Conservation (phyloP, 2,888 invertebrate genomes). For the Trichopria drosophilae region DNA sequence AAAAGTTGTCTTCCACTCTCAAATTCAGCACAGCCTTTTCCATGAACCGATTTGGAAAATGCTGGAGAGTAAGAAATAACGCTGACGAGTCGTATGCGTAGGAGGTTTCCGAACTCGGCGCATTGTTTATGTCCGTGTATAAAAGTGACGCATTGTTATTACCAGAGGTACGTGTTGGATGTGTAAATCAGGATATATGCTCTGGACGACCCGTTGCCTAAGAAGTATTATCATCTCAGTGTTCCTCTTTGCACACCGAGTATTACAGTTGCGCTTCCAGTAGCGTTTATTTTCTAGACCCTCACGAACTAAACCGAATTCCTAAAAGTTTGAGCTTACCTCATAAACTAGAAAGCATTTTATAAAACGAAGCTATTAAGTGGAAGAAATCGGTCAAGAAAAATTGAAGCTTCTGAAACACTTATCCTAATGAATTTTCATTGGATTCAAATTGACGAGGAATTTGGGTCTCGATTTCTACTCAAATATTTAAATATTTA, state of each 20-base stretch:
- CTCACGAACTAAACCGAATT: conserved; percentile 39
- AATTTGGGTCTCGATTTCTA: too few relatives aligned
- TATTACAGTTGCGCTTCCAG: too few relatives aligned
- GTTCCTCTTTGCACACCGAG: conserved; percentile 37
- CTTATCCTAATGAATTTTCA: too few relatives aligned
- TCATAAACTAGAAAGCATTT: conserved; percentile 44
- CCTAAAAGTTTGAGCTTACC: conserved; percentile 39
- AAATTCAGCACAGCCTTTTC: too few relatives aligned
- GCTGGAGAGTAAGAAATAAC: conserved; percentile 23
- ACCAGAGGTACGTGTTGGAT: conserved; percentile 47
- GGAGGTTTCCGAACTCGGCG: conserved; percentile 32
- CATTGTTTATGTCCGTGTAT: conserved; percentile 50
- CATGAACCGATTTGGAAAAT: conserved; percentile 2
- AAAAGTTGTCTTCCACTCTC: too few relatives aligned
- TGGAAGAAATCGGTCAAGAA: too few relatives aligned
- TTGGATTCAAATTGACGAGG: too few relatives aligned
- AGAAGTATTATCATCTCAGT: conserved; percentile 49
- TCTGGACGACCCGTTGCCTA: conserved; percentile 36
- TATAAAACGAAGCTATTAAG: conserved; percentile 41
- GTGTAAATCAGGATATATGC: conserved; percentile 53
- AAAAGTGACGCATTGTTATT: conserved; percentile 53
- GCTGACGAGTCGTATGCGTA: conserved; percentile 31
- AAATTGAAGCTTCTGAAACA: too few relatives aligned
- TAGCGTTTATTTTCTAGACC: conserved; percentile 40
- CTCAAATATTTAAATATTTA: too few relatives aligned